Base-by-base conservation (phyloP, 2,113 vertebrate genomes). In the Cyanoramphus novaezelandiae region DNA sequence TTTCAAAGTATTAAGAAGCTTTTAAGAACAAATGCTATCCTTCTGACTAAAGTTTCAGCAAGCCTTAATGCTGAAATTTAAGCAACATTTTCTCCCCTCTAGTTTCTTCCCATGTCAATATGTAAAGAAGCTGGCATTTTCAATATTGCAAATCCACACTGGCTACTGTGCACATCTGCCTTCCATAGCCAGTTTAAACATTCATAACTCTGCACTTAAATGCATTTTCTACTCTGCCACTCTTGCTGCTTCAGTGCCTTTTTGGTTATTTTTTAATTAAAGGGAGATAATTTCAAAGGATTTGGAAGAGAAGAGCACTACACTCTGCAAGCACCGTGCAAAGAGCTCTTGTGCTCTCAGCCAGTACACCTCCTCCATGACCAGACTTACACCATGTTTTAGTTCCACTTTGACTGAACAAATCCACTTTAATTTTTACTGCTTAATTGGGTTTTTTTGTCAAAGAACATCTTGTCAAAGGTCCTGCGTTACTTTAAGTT, bases 181-280 rank as follows among this genome's bases (percentile, higher is more conserved):
- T 96, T 94, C 91, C 94, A 96, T 92, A 96, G 82, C 43, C 90
- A 87, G 33, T 96, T 96, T 94, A 96, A 98, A 97, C 82, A 97
- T 97, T 97, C 95, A 97, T 95, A 84, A 97, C 68, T 72, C 75
- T 94, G 65, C 75, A 85, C 77, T 94, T 96, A 95, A 95, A 95
- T 39, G 63, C 63, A 95, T 96, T 96, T 92, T 96, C 92, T 82
- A 76, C 46, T 55, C 53, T 91, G 63, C 90, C 93, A 92, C 74
- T 93, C 88, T 92, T 92, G 63, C 90, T 94, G 90, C 79, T 64
- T 95, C 79, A 90, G 18, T 81, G 68, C n/a, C 70, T 85, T 94
- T 35, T 65, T 72, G 59, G 21, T 10, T 80, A 85, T 92, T 90
- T 97, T 88, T 88, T 29, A 53, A 72, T 93, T 94, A 62, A 84